Percentiles rank a stretch among this genome's conserved stretches.
Conservation (phyloP, 2,113 vertebrate genomes). For the Alexandromys fortis region DNA sequence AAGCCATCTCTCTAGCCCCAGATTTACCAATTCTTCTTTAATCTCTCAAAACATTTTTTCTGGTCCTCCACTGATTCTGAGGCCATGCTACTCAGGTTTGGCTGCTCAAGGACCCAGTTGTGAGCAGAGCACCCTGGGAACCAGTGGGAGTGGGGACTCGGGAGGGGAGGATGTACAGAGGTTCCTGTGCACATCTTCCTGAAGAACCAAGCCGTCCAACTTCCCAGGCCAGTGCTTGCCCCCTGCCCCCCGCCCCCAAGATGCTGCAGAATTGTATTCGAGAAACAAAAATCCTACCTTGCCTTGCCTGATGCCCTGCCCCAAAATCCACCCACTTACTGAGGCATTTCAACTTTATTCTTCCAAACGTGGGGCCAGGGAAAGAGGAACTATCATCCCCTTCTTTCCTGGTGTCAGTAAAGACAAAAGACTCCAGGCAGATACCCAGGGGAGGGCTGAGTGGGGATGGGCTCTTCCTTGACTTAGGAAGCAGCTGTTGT, state of each 20-base stretch:
- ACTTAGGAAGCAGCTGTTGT: slow-evolving; percentile 66
- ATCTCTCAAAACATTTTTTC: neutral
- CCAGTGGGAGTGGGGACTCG: neutral
- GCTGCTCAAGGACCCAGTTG: neutral
- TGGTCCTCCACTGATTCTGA: neutral
- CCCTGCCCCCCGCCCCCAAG: rapidly evolving
- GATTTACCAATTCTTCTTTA: neutral
- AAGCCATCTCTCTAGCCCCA: neutral
- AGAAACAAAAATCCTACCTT: neutral
- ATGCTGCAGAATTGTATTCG: rapidly evolving
- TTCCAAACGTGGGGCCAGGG: neutral
- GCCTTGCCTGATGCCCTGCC: rapidly evolving
- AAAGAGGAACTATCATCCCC: neutral
- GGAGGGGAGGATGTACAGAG: neutral
- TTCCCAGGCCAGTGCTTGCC: neutral
- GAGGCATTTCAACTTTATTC: neutral
- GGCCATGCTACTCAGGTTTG: neutral
- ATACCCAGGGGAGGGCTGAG: neutral
- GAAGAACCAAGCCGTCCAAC: neutral
- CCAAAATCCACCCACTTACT: neutral
- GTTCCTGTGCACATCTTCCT: neutral
- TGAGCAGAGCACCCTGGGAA: neutral
- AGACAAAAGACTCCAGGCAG: slow-evolving; percentile 61
- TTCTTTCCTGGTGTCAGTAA: slow-evolving; percentile 76
- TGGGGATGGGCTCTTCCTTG: neutral